phyloP scores from a whole-genome alignment of 2,797 vertebrate species.

The Pogoniulus pusillus region DNA sequence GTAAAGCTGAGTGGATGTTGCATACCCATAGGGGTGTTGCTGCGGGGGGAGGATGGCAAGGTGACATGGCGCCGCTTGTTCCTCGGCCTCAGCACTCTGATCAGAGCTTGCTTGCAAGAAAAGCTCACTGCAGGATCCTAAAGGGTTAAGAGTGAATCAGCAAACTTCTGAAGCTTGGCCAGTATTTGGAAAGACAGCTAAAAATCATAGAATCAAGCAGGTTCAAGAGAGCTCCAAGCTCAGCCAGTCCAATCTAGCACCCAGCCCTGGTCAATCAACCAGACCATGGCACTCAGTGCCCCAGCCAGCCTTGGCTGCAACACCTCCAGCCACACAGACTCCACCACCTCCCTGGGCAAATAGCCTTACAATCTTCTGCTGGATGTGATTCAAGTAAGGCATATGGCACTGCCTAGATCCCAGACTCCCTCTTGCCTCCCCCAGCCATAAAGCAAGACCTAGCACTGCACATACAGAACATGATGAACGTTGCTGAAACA shows the following conservation, averaged over 20 bases:
- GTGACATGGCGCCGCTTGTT: slow-evolving; percentile 97
- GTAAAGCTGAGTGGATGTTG: not conserved
- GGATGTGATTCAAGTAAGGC: not conserved
- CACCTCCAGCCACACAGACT: too few relatives aligned
- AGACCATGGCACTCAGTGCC: too few relatives aligned
- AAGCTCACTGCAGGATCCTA: slow-evolving; percentile 98
- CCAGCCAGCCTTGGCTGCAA: too few relatives aligned
- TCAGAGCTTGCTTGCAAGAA: slow-evolving; percentile 97
- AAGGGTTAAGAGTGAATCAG: slow-evolving; percentile 5
- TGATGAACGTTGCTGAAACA: not conserved
- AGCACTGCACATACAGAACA: rapidly evolving
- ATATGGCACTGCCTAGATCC: not conserved
- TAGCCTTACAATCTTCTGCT: not conserved
- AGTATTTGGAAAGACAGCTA: not conserved
- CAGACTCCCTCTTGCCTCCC: not conserved
- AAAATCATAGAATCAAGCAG: too few relatives aligned
- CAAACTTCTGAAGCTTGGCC: not conserved
- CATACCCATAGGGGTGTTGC: slow-evolving; percentile 97
- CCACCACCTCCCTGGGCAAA: too few relatives aligned
- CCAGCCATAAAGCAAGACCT: not conserved
- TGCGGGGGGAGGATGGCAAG: slow-evolving; percentile 94
- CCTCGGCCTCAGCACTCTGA: slow-evolving; percentile 93
- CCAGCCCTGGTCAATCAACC: too few relatives aligned
- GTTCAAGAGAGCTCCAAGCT: too few relatives aligned
- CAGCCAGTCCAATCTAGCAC: too few relatives aligned